Conservation (phyloP, 2,113 vertebrate species). For the Malurus elegans region DNA sequence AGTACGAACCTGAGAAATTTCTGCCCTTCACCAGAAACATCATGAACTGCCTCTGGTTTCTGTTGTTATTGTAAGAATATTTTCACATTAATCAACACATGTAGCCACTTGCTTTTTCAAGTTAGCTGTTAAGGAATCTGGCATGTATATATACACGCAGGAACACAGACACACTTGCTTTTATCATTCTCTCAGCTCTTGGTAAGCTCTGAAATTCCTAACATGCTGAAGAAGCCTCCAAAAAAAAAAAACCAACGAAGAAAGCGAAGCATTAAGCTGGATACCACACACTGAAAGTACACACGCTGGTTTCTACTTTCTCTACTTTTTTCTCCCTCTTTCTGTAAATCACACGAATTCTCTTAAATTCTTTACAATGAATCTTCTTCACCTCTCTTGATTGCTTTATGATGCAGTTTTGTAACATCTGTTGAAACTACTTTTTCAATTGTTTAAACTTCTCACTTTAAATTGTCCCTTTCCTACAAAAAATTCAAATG, state of each 20-base stretch:
- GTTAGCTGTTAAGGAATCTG: background rate
- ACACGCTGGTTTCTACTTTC: background rate
- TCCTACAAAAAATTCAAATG: background rate
- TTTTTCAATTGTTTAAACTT: background rate
- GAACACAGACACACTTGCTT: background rate
- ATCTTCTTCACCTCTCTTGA: background rate
- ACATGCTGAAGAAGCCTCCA: background rate
- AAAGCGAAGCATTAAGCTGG: background rate
- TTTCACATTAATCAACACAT: background rate
- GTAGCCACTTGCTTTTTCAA: background rate
- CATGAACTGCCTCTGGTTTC: background rate
- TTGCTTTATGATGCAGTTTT: background rate
- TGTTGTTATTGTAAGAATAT: background rate
- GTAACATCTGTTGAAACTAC: background rate
- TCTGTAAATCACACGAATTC: background rate
- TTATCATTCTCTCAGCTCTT: background rate
- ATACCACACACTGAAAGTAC: background rate
- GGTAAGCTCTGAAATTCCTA: background rate
- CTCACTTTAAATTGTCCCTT: background rate
- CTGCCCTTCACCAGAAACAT: background rate
- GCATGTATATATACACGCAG: background rate
- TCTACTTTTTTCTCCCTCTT: background rate
- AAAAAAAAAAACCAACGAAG: background rate
- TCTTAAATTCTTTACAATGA: background rate
- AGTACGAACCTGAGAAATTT: background rate